Evolutionary conservation across 2,113 vertebrate species (phyloP).

Genomic region (Psittacula cyanocephala): DNA sequence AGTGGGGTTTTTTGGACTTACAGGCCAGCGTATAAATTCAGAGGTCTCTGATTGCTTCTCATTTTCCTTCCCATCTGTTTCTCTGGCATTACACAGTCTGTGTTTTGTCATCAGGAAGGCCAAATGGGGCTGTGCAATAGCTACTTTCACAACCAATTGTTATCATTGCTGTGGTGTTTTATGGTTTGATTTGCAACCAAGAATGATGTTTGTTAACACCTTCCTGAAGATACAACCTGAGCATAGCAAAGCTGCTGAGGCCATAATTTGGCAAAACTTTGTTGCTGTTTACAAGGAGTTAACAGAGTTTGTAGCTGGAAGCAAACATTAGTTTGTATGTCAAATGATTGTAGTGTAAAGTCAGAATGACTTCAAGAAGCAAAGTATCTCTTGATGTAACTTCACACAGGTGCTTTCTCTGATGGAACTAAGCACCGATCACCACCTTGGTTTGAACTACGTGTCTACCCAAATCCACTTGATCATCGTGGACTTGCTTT

Average conservation of each 20-base stretch:
- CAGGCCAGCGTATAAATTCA: not conserved
- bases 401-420: not conserved
- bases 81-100: not conserved
- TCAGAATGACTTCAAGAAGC: not conserved
- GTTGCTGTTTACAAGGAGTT: not conserved
- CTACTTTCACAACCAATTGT: not conserved
- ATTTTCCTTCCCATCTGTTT: not conserved
- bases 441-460: not conserved
- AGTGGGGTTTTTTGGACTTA: not conserved
- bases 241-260: not conserved
- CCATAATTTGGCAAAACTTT: not conserved
- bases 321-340: not conserved
- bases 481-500: not conserved
- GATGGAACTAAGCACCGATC: not conserved
- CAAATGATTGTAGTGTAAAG: not conserved
- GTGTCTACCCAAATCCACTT: not conserved
- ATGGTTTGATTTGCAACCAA: not conserved
- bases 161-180: not conserved
- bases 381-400: not conserved
- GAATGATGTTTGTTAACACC: not conserved
- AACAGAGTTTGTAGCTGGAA: not conserved
- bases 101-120: not conserved
- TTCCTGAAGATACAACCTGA: not conserved
- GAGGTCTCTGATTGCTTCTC: not conserved
- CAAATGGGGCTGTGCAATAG: not conserved